phyloP scores from a whole-genome alignment of 2,888 invertebrate species.

The Hartigia nigra region DNA sequence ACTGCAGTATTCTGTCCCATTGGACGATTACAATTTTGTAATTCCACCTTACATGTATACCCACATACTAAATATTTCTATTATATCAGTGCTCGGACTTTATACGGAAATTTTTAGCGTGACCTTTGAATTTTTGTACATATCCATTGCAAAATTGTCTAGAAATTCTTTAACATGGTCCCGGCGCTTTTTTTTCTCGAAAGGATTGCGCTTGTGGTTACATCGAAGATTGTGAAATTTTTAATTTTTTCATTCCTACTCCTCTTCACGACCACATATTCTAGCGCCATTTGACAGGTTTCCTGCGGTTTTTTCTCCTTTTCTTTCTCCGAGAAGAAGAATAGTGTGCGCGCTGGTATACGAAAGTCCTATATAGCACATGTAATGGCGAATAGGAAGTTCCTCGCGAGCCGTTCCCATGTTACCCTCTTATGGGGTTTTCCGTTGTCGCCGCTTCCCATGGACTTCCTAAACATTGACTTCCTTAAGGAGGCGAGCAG shows the following conservation, averaged over 20 bases:
- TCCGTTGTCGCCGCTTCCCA: conserved; percentile 65
- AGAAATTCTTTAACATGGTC: neutral
- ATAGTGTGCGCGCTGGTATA: neutral
- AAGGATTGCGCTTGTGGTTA: neutral
- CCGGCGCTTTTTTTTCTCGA: no score
- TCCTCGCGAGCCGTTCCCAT: conserved; percentile 61
- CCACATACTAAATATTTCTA: neutral
- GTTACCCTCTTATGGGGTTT: conserved; percentile 57
- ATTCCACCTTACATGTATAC: neutral
- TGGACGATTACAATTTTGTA: neutral
- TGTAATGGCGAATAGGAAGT: conserved; percentile 7
- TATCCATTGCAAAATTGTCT: neutral
- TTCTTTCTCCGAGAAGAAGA: neutral
- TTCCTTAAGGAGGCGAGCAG: conserved; percentile 58
- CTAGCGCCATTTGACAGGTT: neutral
- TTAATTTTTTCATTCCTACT: neutral
- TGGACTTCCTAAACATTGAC: conserved; percentile 65
- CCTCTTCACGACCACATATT: neutral
- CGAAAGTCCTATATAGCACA: neutral
- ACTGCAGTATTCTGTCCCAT: neutral
- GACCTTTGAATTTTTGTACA: neutral
- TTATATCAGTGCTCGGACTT: neutral
- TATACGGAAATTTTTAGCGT: neutral
- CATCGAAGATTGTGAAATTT: neutral
- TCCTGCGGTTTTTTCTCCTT: neutral